Conservation (phyloP, 2,888 invertebrate species). For the Drosophila bunnanda region DNA sequence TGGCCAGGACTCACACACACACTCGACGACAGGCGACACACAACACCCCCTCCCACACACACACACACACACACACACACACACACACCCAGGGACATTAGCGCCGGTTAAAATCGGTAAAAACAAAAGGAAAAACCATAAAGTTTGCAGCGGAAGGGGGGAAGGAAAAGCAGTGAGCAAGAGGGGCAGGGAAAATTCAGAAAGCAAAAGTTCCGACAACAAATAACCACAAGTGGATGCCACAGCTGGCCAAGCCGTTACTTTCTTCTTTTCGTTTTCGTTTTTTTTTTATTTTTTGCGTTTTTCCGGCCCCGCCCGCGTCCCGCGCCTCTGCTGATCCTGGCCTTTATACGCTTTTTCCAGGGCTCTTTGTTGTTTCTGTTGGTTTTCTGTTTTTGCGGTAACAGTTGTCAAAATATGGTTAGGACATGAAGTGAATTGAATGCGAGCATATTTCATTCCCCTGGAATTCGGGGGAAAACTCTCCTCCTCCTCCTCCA, state of each 20-base stretch:
- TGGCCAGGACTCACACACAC: slow-evolving; percentile 20
- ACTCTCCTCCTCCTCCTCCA: neutral
- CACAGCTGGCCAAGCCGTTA: slow-evolving; percentile 67
- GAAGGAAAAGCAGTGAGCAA: neutral
- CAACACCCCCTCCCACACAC: slow-evolving; percentile 15
- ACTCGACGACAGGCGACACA: slow-evolving; percentile 9
- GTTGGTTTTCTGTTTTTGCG: slow-evolving; percentile 57
- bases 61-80: slow-evolving; percentile 12
- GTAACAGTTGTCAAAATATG: slow-evolving; percentile 79
- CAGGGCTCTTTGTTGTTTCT: slow-evolving; percentile 25
- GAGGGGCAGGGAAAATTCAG: slow-evolving; percentile 33
- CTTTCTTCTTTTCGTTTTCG: slow-evolving; percentile 33
- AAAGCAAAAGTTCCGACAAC: slow-evolving; percentile 75
- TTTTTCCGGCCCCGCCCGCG: neutral
- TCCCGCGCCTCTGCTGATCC: slow-evolving; percentile 44
- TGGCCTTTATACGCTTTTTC: slow-evolving; percentile 12
- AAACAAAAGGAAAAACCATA: slow-evolving; percentile 44
- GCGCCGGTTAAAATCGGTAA: slow-evolving; percentile 68
- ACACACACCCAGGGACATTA: slow-evolving; percentile 45
- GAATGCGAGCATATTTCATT: slow-evolving; percentile 43
- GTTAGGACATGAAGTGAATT: slow-evolving; percentile 46
- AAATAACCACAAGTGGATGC: slow-evolving; percentile 79
- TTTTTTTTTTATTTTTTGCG: slow-evolving; percentile 5
- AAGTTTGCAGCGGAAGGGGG: slow-evolving; percentile 43
- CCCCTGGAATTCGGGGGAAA: slow-evolving; percentile 11